Evolutionary conservation across 2,888 invertebrate genomes (phyloP).

Genomic region (Lasioglossum zephyrum): DNA sequence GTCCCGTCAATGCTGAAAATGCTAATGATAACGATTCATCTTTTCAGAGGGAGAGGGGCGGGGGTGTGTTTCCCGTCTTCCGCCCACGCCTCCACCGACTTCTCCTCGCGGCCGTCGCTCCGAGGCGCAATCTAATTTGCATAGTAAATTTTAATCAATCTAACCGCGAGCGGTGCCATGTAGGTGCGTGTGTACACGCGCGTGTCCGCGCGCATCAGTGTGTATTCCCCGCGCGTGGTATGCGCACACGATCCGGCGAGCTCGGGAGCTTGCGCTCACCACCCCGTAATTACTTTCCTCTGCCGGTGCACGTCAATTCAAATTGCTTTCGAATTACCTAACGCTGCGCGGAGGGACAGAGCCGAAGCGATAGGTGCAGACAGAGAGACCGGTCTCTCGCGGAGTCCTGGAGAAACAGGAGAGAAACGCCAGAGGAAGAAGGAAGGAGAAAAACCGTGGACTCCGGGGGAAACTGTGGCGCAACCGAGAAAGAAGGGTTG

Average conservation of each 20-base stretch:
- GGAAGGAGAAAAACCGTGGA: not conserved
- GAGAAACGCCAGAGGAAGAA: not conserved
- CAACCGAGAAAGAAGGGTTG: not conserved
- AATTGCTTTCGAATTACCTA: conserved; percentile 81
- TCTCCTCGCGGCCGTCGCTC: conserved; percentile 30
- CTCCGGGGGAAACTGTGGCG: not conserved
- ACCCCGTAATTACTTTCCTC: conserved; percentile 80
- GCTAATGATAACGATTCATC: conserved; percentile 62
- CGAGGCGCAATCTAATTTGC: conserved; percentile 75
- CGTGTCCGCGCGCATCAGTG: conserved; percentile 17
- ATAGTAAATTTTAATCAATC: conserved; percentile 78
- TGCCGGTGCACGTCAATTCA: conserved; percentile 80
- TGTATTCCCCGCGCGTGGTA: conserved; percentile 42
- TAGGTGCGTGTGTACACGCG: conserved; percentile 18
- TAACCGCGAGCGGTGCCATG: conserved; percentile 68
- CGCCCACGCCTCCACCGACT: conserved; percentile 29
- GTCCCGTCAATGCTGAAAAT: conserved; percentile 53
- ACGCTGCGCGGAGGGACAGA: conserved; percentile 58
- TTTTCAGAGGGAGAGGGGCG: conserved; percentile 39
- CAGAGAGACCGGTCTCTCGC: conserved; percentile 26
- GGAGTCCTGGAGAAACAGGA: not conserved
- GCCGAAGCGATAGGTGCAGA: conserved; percentile 47
- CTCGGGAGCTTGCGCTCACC: conserved; percentile 69
- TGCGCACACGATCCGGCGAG: conserved; percentile 49
- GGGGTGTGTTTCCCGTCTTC: conserved; percentile 14